A percentile compares a stretch with the other conserved stretches of the same genome.
Conservation (phyloP, 2,888 invertebrate species). For the Lypha dubia region DNA sequence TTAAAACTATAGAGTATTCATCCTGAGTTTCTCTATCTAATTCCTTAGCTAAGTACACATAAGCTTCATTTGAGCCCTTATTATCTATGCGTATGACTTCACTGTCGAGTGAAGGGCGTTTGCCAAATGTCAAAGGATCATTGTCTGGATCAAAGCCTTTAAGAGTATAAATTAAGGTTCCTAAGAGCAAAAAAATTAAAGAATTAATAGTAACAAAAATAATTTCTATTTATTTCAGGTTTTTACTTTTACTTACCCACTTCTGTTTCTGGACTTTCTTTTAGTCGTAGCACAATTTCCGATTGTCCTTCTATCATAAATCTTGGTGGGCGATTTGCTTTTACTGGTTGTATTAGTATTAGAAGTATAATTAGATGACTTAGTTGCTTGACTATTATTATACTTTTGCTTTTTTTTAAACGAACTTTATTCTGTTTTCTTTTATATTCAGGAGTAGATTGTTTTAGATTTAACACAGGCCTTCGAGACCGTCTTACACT, state of each 20-base stretch:
- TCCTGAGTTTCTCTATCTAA: conserved; percentile 95
- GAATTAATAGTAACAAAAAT: neutral
- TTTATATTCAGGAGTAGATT: conserved; percentile 65
- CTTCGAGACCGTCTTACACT: conserved; percentile 40
- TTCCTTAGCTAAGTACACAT: conserved; percentile 93
- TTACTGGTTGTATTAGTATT: conserved; percentile 64
- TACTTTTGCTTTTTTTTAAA: conserved; percentile 74
- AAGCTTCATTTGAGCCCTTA: conserved; percentile 91
- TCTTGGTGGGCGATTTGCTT: conserved; percentile 90
- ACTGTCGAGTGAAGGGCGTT: conserved; percentile 91
- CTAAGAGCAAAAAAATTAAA: conserved; percentile 82
- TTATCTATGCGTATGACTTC: conserved; percentile 93
- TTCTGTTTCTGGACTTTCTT: conserved; percentile 93
- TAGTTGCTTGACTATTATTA: conserved; percentile 13
- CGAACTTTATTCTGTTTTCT: conserved; percentile 78
- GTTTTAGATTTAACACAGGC: conserved; percentile 45
- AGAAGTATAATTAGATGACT: conserved; percentile 72
- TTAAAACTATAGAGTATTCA: conserved; percentile 94
- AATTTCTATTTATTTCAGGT: no score
- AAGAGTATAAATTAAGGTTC: conserved; percentile 91
- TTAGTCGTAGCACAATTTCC: conserved; percentile 94
- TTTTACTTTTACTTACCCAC: conserved; percentile 91
- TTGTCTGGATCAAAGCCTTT: conserved; percentile 93
- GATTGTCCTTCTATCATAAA: conserved; percentile 94
- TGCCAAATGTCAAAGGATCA: conserved; percentile 92